Percentiles rank a stretch among this genome's conserved stretches.
Conservation (phyloP, 2,888 invertebrate species). For the Hypercompe scribonia region DNA sequence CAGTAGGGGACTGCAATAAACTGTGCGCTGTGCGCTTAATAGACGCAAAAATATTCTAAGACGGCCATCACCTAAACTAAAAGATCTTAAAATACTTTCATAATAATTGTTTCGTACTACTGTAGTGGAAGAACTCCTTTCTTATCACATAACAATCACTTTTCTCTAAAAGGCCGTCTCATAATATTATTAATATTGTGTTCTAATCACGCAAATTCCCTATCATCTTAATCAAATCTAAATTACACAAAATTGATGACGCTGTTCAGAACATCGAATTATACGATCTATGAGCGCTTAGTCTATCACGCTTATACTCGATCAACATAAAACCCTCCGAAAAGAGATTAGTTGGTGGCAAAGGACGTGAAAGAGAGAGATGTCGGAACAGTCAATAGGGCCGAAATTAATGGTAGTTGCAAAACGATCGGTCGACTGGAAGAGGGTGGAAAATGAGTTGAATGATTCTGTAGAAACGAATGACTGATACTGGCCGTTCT, state of each 20-base stretch:
- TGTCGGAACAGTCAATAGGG: slow-evolving; percentile 22
- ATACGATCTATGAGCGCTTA: background rate
- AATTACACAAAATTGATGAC: background rate
- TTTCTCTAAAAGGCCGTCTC: background rate
- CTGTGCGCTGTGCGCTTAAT: too few relatives aligned
- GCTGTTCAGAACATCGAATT: background rate
- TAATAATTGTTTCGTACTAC: too few relatives aligned
- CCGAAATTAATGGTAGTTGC: slow-evolving; percentile 41
- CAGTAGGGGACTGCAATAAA: too few relatives aligned
- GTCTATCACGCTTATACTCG: background rate
- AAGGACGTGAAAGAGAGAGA: slow-evolving; percentile 25
- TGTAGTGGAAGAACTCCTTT: background rate
- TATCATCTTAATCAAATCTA: background rate
- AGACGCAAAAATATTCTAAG: too few relatives aligned
- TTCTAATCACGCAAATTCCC: background rate
- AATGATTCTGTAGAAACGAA: slow-evolving; percentile 30
- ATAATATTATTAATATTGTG: background rate
- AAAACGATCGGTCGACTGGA: slow-evolving; percentile 28
- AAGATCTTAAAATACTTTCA: too few relatives aligned
- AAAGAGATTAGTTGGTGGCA: slow-evolving; percentile 23
- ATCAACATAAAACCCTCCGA: slow-evolving; percentile 21
- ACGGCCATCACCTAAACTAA: too few relatives aligned
- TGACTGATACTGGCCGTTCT: slow-evolving; percentile 27
- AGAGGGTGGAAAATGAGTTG: slow-evolving; percentile 33
- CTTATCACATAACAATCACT: background rate